phyloP scores from a whole-genome alignment of 2,797 vertebrate genomes.

The Gallinago nigripennis region DNA sequence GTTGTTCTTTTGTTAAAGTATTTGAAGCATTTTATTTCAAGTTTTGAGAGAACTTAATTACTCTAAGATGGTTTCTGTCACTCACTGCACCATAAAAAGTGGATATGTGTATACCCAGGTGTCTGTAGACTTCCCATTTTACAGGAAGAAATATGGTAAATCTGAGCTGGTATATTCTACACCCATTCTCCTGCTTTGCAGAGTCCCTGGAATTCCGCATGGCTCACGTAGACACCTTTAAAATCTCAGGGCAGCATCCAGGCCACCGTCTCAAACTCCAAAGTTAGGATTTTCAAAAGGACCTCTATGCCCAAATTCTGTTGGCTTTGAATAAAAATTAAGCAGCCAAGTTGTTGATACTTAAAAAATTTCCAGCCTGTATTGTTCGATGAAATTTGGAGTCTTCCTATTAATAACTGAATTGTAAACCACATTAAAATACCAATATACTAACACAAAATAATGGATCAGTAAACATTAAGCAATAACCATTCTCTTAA shows the following conservation, averaged over 20 bases:
- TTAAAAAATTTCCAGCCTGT: neutral
- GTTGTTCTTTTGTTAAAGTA: neutral
- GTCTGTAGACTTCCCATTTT: neutral
- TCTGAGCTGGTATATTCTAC: neutral
- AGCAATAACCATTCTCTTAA: neutral
- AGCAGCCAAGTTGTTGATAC: neutral
- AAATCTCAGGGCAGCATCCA: neutral
- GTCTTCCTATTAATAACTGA: neutral
- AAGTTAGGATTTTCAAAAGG: neutral
- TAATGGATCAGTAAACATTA: neutral
- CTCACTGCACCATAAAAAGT: neutral
- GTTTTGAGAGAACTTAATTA: neutral
- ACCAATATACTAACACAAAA: neutral
- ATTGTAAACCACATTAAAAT: neutral
- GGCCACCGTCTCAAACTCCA: neutral
- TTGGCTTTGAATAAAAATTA: neutral
- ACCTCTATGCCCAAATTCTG: neutral
- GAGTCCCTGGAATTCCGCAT: neutral
- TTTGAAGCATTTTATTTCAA: neutral
- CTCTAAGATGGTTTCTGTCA: neutral
- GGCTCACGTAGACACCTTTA: neutral
- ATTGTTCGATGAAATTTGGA: neutral
- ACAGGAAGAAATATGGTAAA: neutral
- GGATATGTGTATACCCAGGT: neutral
- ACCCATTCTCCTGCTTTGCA: neutral